Conservation (phyloP, 2,888 invertebrate species). For the Mythimna loreyi region DNA sequence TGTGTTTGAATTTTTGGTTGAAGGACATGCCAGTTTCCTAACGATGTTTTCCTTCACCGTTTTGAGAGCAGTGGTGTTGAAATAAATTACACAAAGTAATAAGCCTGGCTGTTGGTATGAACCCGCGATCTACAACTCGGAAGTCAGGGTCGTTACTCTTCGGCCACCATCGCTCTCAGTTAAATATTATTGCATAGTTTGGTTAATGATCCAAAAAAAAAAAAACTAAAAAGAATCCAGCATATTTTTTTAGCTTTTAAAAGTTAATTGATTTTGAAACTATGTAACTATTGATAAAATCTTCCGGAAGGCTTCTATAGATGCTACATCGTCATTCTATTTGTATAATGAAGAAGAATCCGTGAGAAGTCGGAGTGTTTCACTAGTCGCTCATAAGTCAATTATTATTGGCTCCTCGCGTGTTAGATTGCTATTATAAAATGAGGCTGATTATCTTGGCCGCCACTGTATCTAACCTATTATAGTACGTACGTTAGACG, state of each 20-base stretch:
- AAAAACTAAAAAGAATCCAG: no score
- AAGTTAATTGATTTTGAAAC: background rate
- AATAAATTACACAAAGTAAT: no score
- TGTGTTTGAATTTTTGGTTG: no score
- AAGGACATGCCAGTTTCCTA: no score
- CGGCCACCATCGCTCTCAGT: no score
- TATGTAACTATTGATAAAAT: background rate
- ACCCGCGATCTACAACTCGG: no score
- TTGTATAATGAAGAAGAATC: background rate
- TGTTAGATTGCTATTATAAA: conserved; percentile 67
- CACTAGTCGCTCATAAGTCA: conserved; percentile 53
- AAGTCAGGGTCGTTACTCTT: no score
- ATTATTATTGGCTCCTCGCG: conserved; percentile 73
- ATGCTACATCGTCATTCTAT: background rate
- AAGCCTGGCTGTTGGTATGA: no score
- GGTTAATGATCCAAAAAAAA: no score
- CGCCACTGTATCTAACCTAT: conserved; percentile 25
- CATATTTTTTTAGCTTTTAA: background rate
- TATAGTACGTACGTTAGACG: conserved; percentile 18
- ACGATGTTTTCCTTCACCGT: no score
- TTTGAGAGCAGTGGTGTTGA: no score
- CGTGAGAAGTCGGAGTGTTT: background rate
- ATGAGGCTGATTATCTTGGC: conserved; percentile 45
- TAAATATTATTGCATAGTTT: no score
- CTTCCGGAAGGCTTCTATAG: background rate